These are phyloP conservation scores for Tortrix viridana DNA, from an alignment of 2,888 invertebrate species.

Conservation along the genomic window DNA sequence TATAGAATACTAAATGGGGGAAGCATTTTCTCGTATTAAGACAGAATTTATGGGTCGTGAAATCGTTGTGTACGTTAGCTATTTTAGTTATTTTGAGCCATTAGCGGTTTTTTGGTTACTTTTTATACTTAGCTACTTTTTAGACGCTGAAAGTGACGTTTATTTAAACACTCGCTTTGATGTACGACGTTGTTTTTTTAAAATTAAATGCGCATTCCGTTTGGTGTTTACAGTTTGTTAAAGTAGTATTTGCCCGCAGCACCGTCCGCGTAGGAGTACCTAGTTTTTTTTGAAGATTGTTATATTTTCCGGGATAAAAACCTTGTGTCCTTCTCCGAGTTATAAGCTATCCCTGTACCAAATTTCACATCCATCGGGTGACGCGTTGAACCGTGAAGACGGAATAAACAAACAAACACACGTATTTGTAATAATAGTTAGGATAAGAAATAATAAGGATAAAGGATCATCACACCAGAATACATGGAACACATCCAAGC, in stretches of 20 bases:
- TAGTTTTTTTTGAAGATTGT: no score
- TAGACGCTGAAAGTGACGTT: conserved; percentile 17
- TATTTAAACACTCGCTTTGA: conserved; percentile 16
- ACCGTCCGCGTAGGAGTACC: no score
- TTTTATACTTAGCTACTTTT: conserved; percentile 29
- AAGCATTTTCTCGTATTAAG: conserved; percentile 35
- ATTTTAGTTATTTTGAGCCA: conserved; percentile 36
- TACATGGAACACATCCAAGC: no score
- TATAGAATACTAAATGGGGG: conserved; percentile 22
- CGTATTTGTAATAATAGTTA: no score
- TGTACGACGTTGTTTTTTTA: neutral
- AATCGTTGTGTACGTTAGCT: conserved; percentile 35
- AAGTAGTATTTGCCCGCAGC: neutral
- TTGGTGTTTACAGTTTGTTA: neutral
- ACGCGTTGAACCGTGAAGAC: no score
- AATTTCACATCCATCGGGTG: no score
- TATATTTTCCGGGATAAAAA: no score
- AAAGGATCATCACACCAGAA: no score
- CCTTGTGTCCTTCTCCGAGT: no score
- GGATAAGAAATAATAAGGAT: no score
- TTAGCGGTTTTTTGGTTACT: conserved; percentile 27
- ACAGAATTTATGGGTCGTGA: conserved; percentile 36
- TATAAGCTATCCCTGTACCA: no score
- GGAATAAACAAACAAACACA: no score
- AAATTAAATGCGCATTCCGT: conserved; percentile 5